Conservation (phyloP, 2,797 vertebrate genomes). For the Cynodonichthys magdalenae region DNA sequence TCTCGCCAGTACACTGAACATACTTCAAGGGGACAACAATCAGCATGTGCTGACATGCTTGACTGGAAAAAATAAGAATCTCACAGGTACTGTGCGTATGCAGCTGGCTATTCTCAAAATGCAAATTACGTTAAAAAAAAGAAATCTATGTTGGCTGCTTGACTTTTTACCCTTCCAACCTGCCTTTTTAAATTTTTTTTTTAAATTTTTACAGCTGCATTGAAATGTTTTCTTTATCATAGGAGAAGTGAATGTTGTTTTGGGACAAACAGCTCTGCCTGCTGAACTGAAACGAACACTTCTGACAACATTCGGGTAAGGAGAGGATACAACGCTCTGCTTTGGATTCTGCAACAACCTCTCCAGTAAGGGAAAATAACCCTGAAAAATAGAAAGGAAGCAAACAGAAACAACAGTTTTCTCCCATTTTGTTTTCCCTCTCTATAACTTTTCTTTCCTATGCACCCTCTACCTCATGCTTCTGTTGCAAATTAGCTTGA, state of each 20-base stretch:
- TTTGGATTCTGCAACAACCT: conserved; percentile 30
- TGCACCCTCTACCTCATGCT: conserved; percentile 21
- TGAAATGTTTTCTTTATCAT: conserved; percentile 51
- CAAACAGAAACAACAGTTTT: conserved; percentile 36
- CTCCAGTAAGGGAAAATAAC: conserved; percentile 27
- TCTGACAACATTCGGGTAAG: conserved; percentile 55
- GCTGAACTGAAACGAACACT: conserved; percentile 57
- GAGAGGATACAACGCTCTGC: conserved; percentile 39
- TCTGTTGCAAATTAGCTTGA: conserved; percentile 67
- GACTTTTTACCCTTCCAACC: conserved; percentile 26
- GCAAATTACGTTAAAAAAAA: conserved; percentile 22
- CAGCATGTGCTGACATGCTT: conserved; percentile 29
- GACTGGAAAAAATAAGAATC: conserved; percentile 32
- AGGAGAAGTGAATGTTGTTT: conserved; percentile 38
- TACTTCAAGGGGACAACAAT: conserved; percentile 29
- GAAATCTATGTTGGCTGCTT: neutral
- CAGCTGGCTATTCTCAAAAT: conserved; percentile 29
- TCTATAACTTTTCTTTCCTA: conserved; percentile 13
- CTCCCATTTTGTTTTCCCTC: conserved; percentile 19
- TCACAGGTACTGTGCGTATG: neutral
- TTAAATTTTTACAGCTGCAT: conserved; percentile 25
- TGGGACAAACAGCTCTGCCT: conserved; percentile 52
- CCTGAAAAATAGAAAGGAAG: conserved; percentile 28
- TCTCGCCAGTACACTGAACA: conserved; percentile 43
- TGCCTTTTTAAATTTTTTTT: no score